A percentile compares a stretch with the other conserved stretches of the same genome.
phyloP scores from a whole-genome alignment of 2,797 vertebrate species.

The Amphiprion clarkii region DNA sequence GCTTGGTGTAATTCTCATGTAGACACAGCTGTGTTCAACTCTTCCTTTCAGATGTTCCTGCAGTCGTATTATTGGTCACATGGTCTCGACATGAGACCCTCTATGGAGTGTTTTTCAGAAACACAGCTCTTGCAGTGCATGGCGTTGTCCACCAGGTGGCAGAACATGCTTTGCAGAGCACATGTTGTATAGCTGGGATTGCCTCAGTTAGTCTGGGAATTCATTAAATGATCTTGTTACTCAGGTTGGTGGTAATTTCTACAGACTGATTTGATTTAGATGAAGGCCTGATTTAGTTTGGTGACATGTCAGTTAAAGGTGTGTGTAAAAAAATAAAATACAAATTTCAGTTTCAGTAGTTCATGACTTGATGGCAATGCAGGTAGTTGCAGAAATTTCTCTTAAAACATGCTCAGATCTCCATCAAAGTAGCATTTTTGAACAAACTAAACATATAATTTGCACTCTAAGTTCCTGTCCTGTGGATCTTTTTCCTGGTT shows the following conservation, averaged over 20 bases:
- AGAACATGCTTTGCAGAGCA: conserved; percentile 35
- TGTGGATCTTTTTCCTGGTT: no score
- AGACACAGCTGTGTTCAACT: background rate
- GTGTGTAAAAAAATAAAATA: background rate
- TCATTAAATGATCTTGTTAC: background rate
- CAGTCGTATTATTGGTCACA: conserved; percentile 29
- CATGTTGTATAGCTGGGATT: background rate
- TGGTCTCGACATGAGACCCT: conserved; percentile 36
- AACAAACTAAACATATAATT: no score
- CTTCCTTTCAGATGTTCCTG: background rate
- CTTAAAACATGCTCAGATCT: no score
- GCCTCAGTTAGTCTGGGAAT: conserved; percentile 1
- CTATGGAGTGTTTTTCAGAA: conserved; percentile 5
- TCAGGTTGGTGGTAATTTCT: background rate
- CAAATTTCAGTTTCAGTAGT: no score
- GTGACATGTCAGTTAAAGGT: background rate
- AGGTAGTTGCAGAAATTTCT: no score
- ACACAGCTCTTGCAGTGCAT: conserved; percentile 15
- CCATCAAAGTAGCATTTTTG: no score
- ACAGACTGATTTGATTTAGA: background rate
- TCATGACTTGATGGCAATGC: no score
- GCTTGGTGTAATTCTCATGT: background rate
- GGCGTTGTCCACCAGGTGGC: conserved; percentile 55
- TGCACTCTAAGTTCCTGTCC: no score
- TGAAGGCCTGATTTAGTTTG: no score